Base-by-base conservation (phyloP, 2,797 vertebrate species). In the Erpetoichthys calabaricus region DNA sequence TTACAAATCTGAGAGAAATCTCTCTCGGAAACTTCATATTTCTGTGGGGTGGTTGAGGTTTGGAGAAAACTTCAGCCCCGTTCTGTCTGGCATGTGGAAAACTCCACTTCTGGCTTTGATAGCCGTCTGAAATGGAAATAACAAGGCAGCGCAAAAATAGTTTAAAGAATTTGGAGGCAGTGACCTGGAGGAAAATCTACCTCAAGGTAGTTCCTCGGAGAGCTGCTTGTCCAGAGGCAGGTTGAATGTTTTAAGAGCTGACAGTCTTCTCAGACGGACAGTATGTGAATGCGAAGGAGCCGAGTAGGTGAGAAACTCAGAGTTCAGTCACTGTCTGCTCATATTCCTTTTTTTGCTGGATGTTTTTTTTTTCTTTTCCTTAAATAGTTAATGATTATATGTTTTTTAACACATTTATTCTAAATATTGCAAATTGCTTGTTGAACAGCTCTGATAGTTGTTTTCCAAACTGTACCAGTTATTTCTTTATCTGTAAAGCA, bases 71-170 rank as follows among this genome's bases (percentile, higher is more conserved):
- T 63, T 67, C 64, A 59, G 53, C 62, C 62, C 65, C 55, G 64
- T 68, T 69, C 70, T 63, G 70, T 68, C 47, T 62, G 57, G 58
- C 51, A 58, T 57, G 66, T 83, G 84, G 81, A 85, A 85, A 85
- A 69, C 73, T 64, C 57, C 56, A 53, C 56, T 59, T 45, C 51
- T 63, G 67, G 7, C 47, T 49, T n/a, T 49, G n/a, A 25, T 25
- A 25, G 25, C 25, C 25, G 5, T 49, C 47, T 49, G 47, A n/a
- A 49, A 49, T 1, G 47, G 47, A 49, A 49, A 49, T 7, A 3
- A n/a, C 47, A n/a, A 49, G 47, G n/a, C n/a, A 49, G 47, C 25
- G 25, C 25, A 25, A 25, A 25, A 25, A 25, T 25, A 25, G 25
- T 25, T 25, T 25, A 25, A 25, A 49, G n/a, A 49, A n/a, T n/a